Percentiles rank a stretch among this genome's conserved stretches.
phyloP scores from a whole-genome alignment of 2,888 invertebrate genomes.

The Argyresthia albistria region DNA sequence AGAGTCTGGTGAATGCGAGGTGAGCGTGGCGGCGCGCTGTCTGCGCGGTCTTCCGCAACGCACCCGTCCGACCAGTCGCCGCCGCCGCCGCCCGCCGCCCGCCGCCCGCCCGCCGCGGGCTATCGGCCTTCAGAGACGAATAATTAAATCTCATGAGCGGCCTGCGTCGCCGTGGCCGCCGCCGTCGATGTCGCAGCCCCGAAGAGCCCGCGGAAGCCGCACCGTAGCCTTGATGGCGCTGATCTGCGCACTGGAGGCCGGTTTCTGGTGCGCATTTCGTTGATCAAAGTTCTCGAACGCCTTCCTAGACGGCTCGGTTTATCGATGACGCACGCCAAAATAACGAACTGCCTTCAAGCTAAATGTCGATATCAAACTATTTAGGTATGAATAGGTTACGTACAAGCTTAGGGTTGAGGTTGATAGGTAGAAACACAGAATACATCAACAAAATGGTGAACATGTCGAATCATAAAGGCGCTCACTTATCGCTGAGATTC shows the following conservation, averaged over 20 bases:
- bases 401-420: too few species aligned
- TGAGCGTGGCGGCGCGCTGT: conserved; percentile 67
- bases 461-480: too few species aligned
- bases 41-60: conserved; percentile 63
- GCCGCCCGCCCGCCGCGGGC: conserved; percentile 65
- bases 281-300: conserved; percentile 49
- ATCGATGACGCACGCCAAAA: conserved; percentile 27
- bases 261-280: conserved; percentile 56
- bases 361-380: not conserved
- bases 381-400: too few species aligned
- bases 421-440: too few species aligned
- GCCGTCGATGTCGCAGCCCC: conserved; percentile 31
- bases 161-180: conserved; percentile 23
- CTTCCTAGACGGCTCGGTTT: conserved; percentile 35
- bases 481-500: too few species aligned
- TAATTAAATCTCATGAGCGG: conserved; percentile 62
- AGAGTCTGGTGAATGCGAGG: conserved; percentile 57
- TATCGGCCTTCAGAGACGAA: conserved; percentile 67
- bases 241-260: conserved; percentile 66
- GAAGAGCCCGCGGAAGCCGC: conserved; percentile 64
- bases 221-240: conserved; percentile 66
- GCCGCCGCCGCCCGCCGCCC: conserved; percentile 48
- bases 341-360: not conserved
- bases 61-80: conserved; percentile 69
- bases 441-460: too few species aligned